These are phyloP conservation scores for Sapayoa aenigma DNA, from an alignment of 2,113 vertebrate species.

Conservation along the genomic window DNA sequence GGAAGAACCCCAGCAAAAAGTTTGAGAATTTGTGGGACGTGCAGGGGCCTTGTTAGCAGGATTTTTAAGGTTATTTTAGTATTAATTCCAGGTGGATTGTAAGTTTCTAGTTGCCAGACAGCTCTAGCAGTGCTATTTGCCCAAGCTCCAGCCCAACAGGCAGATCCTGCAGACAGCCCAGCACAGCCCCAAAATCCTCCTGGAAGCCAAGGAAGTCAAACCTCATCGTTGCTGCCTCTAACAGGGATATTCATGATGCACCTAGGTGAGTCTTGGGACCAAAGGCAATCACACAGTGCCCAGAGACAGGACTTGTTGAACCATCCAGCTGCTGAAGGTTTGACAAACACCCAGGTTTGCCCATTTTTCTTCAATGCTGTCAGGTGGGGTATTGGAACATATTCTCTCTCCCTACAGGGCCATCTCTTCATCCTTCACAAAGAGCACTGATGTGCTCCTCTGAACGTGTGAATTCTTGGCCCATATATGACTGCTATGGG, in stretches of 20 bases:
- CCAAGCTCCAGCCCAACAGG: not conserved
- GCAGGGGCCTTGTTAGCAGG: not conserved
- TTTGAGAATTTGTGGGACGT: not conserved
- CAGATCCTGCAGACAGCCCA: not conserved
- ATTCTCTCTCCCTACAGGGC: not conserved
- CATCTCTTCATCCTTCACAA: not conserved
- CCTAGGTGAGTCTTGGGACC: not conserved
- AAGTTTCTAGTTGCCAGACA: not conserved
- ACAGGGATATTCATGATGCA: not conserved
- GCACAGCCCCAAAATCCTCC: not conserved
- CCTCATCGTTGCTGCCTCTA: no score
- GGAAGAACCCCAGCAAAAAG: not conserved
- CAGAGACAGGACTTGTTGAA: not conserved
- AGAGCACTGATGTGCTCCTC: not conserved
- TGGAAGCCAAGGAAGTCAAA: not conserved
- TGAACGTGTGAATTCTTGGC: fast-evolving
- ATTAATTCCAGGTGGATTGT: not conserved
- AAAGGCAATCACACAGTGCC: not conserved
- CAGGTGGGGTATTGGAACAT: not conserved
- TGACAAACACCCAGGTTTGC: not conserved
- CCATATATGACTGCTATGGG: not conserved
- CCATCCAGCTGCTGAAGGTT: not conserved
- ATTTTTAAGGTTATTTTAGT: not conserved
- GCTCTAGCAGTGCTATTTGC: not conserved
- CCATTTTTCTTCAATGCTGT: not conserved